These are phyloP conservation scores for Camptogramma bilineatum DNA, from an alignment of 2,888 invertebrate genomes.

Conservation along the genomic window DNA sequence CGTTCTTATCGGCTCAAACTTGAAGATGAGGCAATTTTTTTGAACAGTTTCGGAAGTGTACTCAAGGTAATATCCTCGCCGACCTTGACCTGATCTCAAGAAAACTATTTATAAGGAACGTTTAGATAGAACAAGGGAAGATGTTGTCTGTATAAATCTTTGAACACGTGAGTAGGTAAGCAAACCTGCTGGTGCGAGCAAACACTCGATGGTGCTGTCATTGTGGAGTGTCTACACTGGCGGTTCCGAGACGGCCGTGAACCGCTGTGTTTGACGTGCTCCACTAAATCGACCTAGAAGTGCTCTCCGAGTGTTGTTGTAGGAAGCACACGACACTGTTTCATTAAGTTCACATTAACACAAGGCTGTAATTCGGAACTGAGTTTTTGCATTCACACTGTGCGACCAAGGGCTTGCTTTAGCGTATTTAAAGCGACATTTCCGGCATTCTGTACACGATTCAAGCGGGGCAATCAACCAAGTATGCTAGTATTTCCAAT, in stretches of 20 bases:
- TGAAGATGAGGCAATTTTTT: slow-evolving; percentile 47
- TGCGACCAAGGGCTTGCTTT: not conserved
- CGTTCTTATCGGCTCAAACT: slow-evolving; percentile 52
- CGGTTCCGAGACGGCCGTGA: slow-evolving; percentile 56
- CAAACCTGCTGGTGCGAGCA: slow-evolving; percentile 59
- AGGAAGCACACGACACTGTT: slow-evolving; percentile 26
- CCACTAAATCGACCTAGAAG: slow-evolving; percentile 66
- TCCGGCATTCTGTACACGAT: not conserved
- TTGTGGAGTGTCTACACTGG: slow-evolving; percentile 69
- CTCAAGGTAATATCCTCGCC: slow-evolving; percentile 26
- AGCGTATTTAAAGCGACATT: not conserved
- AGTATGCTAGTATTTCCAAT: not conserved
- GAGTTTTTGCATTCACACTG: not conserved
- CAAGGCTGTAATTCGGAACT: not conserved
- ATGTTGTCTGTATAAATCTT: slow-evolving; percentile 56
- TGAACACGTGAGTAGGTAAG: slow-evolving; percentile 57
- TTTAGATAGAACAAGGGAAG: slow-evolving; percentile 34
- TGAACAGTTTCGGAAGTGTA: slow-evolving; percentile 41
- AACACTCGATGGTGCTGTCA: slow-evolving; percentile 60
- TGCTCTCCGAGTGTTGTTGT: slow-evolving; percentile 52
- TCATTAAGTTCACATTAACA: slow-evolving; percentile 20
- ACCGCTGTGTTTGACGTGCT: slow-evolving; percentile 67
- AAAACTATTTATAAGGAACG: slow-evolving; percentile 30
- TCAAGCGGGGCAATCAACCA: slow-evolving; percentile 2
- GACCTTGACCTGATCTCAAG: slow-evolving; percentile 33